Evolutionary conservation across 2,797 vertebrate species (phyloP), one percentile per base, ranked within the genome.

Genomic region (Acanthurus lineatus): DNA sequence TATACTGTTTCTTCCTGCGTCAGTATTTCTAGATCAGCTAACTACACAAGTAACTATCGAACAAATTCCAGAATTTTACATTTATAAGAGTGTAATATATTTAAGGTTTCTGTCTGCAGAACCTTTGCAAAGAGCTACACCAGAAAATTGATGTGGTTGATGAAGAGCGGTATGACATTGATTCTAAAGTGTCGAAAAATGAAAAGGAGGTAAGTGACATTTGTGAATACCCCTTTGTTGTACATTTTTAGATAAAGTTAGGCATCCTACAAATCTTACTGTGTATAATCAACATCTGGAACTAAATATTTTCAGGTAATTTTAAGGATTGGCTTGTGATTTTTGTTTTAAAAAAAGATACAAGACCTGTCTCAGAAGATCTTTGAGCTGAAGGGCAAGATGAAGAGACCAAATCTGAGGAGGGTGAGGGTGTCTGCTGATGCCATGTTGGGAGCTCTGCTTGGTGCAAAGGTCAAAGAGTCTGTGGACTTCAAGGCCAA

Each of bases 341-440:
- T 56, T 62, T 32, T 76, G 47, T 52, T 4, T 52, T 4, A 51
- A 67, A 84, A 73, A 96, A 95, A 90, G 95, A 48, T n/a, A 58
- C 28, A 90, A 25, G 80, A 89, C 69, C 86, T 94, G 47, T 88
- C 83, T 54, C 76, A 70, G 78, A 95, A 94, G 87, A 89, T 95
- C 65, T 86, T 48, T 42, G 95, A 96, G 69, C 84, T 95, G 38
- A 94, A 95, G 85, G 94, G 94, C 25, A 96, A 95, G 79, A 94
- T 95, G 89, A 95, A 95, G 89, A 92, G 94, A 72, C 94, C 95
- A 1, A 90, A 83, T 2, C 87, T 96, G 57, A 94, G 65, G 83
- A 92, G 93, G 71, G 95, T 96, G 69, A 94, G 92, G 84, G 94
- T 96, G 78, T 95, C 95, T 6, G 95, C 95, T 7, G 95, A 96